Percentiles rank a stretch among this genome's conserved stretches.
phyloP scores from a whole-genome alignment of 2,797 vertebrate species.

The Xenopus petersii region DNA sequence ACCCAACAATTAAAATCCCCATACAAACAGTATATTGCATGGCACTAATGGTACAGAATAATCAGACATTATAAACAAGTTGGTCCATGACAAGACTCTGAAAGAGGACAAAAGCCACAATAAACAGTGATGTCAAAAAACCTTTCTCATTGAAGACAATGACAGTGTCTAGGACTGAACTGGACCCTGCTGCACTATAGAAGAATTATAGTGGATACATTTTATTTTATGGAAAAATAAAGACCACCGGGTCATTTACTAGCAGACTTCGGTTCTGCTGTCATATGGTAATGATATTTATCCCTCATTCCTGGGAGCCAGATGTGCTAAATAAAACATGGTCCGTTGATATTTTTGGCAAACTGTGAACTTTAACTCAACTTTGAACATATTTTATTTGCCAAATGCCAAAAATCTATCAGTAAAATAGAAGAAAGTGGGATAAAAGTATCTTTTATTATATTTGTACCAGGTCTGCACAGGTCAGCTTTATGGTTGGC shows the following conservation, averaged over 20 bases:
- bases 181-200: no score
- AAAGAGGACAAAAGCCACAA: no score
- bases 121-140: no score
- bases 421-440: neutral
- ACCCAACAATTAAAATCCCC: no score
- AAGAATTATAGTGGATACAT: neutral
- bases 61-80: no score
- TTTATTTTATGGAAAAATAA: neutral
- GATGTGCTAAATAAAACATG: slow-evolving; percentile 31
- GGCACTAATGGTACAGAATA: no score
- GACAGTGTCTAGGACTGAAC: no score
- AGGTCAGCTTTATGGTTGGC: neutral
- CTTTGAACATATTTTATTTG: slow-evolving; percentile 7
- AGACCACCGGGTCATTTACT: slow-evolving; percentile 25
- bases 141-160: no score
- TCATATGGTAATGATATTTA: slow-evolving; percentile 24
- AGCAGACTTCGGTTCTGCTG: slow-evolving; percentile 4
- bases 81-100: no score
- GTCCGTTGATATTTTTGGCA: slow-evolving; percentile 33
- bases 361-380: neutral
- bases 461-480: neutral
- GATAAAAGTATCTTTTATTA: neutral
- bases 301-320: slow-evolving; percentile 13
- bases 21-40: no score
- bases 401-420: slow-evolving; percentile 18